Base-by-base conservation (phyloP, 2,797 vertebrate genomes). In the Spinus olivaceus region DNA sequence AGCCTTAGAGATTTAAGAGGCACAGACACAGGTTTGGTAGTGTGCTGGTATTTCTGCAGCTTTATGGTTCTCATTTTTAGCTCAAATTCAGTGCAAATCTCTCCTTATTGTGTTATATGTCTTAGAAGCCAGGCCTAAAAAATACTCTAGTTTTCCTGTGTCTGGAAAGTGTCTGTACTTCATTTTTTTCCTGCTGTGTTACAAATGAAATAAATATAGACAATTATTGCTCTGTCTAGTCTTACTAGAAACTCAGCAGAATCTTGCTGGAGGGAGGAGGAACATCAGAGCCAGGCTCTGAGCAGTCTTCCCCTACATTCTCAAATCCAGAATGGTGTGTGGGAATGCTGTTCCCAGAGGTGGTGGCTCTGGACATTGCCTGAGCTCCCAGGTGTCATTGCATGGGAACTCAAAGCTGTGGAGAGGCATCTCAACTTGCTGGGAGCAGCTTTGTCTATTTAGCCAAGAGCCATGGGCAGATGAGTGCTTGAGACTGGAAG, bases 151-250 rank as follows among this genome's bases (percentile, higher is more conserved):
- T 82, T 72, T 90, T 63, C 27, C 39, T 24, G 5, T 71, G 28
- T 50, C 35, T 81, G 77, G 22, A 83, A 86, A 65, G 18, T 21
- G 22, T 54, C 59, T 85, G n/a, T 46, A 23, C 5, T 7, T 33
- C 24, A 33, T 54, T 81, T 66, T 39, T 39, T 25, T 1, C 2
- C 46, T 88, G 35, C 30, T 76, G 9, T 61, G 15, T 88, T 77
- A 51, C 54, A 72, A 77, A 86, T n/a, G 3, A 88, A 95, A 95
- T 90, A 94, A 95, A 94, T 13, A 37, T 7, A 53, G 46, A 33
- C 53, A 65, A 72, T 32, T 61, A 42, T 66, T 64, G 6, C 1
- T 1, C 17, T 73, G 56, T 70, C 72, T 86, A 23, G 21, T 83
- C 51, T 64, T 76, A 71, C 19, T 74, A 24, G 50, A 67, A 59